Percentiles rank a stretch among this genome's conserved stretches.
Conservation (phyloP, 2,113 vertebrate species). For the Platycercus adscitus region DNA sequence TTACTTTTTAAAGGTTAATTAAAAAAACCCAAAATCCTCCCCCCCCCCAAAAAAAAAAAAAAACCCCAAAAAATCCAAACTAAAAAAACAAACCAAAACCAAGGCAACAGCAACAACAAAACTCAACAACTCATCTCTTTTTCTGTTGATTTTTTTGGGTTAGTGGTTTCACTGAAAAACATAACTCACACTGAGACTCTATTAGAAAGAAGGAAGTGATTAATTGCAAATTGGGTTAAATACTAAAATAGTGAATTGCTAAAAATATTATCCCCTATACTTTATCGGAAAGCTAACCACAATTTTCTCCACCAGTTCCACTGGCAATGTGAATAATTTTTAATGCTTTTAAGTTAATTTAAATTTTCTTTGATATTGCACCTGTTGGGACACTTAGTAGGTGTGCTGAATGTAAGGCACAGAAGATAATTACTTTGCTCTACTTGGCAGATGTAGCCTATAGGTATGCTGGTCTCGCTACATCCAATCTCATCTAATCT, state of each 20-base stretch:
- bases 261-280: background rate
- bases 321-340: background rate
- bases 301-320: background rate
- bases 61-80: background rate
- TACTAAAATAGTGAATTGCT: background rate
- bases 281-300: background rate
- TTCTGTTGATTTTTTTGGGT: background rate
- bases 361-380: background rate
- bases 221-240: background rate
- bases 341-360: background rate
- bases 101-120: background rate
- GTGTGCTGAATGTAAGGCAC: background rate
- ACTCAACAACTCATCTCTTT: rapidly evolving
- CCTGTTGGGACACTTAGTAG: background rate
- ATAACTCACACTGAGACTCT: background rate
- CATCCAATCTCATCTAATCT: background rate
- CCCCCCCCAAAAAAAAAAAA: background rate
- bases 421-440: background rate
- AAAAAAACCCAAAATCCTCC: rapidly evolving
- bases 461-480: background rate
- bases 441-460: background rate
- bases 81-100: background rate
- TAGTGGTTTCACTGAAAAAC: background rate
- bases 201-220: background rate
- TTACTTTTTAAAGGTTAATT: background rate